Percentiles rank a stretch among this genome's conserved stretches.
Conservation (phyloP, 1,140 invertebrate species). For the Zaprionus lachaisei region DNA sequence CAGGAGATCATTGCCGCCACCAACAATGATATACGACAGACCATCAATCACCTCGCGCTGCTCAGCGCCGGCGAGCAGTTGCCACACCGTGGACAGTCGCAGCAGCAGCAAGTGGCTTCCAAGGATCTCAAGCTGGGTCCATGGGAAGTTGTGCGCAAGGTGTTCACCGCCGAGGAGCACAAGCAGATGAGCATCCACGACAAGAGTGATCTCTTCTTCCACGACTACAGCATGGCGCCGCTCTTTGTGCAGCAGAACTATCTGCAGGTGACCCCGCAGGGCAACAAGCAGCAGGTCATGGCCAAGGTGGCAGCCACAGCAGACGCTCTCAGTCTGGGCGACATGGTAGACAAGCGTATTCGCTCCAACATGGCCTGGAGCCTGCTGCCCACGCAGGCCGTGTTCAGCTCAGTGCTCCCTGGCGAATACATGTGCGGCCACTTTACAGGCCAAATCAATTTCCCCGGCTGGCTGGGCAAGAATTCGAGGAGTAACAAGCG, state of each 20-base stretch:
- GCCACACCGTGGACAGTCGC: slow-evolving; percentile 29
- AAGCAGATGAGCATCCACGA: slow-evolving; percentile 93
- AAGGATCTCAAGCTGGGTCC: slow-evolving; percentile 96
- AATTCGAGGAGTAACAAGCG: slow-evolving; percentile 94
- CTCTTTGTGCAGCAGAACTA: slow-evolving; percentile 99
- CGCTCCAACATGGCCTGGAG: slow-evolving; percentile 92
- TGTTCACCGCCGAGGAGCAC: slow-evolving; percentile 94
- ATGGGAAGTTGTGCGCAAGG: slow-evolving; percentile 96
- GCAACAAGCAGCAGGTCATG: slow-evolving; percentile 87
- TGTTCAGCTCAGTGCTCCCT: slow-evolving; percentile 96
- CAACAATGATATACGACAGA: slow-evolving; percentile 97
- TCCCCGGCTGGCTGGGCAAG: slow-evolving; percentile 98
- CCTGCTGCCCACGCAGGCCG: slow-evolving; percentile 95
- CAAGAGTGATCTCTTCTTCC: slow-evolving; percentile 97
- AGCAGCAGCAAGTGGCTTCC: slow-evolving; percentile 85
- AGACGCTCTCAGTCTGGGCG: slow-evolving; percentile 93
- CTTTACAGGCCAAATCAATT: slow-evolving; percentile 91
- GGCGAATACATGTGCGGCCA: slow-evolving; percentile 93
- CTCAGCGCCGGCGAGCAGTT: slow-evolving; percentile 87
- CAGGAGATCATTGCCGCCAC: slow-evolving; percentile 94
- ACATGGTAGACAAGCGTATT: slow-evolving; percentile 93
- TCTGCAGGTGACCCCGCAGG: slow-evolving; percentile 89
- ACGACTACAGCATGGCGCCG: slow-evolving; percentile 97
- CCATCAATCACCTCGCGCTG: slow-evolving; percentile 94
- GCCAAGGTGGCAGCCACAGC: slow-evolving; percentile 91